A percentile compares a stretch with the other conserved stretches of the same genome.
phyloP scores from a whole-genome alignment of 2,797 vertebrate species.

The Lacerta agilis region DNA sequence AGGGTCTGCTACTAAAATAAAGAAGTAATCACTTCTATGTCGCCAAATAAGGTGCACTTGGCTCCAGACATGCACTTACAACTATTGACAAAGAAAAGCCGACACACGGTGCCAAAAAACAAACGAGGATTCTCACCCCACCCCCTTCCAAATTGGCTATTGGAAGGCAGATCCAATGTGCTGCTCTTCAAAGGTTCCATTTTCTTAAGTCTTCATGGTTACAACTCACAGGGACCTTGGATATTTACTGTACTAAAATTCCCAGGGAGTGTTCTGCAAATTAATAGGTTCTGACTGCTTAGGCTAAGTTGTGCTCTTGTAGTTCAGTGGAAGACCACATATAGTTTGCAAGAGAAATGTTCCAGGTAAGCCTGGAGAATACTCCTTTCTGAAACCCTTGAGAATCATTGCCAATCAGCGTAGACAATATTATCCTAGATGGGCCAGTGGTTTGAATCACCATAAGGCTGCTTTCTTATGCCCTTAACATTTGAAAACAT shows the following conservation, averaged over 20 bases:
- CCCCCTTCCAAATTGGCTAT: slow-evolving; percentile 47
- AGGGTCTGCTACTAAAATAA: slow-evolving; percentile 78
- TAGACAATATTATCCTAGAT: too few relatives aligned
- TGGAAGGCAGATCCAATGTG: slow-evolving; percentile 54
- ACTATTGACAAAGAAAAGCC: slow-evolving; percentile 78
- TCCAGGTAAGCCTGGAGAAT: background rate
- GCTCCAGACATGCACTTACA: slow-evolving; percentile 79
- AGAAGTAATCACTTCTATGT: slow-evolving; percentile 66
- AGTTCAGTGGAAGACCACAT: background rate
- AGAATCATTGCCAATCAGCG: background rate
- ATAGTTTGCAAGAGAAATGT: background rate
- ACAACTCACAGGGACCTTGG: slow-evolving; percentile 1
- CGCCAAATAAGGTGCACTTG: slow-evolving; percentile 78
- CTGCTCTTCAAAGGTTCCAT: slow-evolving; percentile 53
- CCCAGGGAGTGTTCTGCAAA: background rate
- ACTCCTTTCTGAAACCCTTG: background rate
- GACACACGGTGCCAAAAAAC: slow-evolving; percentile 73
- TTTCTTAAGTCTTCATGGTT: slow-evolving; percentile 53
- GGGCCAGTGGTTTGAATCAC: background rate
- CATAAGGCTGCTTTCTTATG: background rate
- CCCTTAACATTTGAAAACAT: background rate
- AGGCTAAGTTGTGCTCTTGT: background rate
- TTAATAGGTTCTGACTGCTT: background rate
- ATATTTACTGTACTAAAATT: background rate
- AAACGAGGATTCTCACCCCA: slow-evolving; percentile 61